These are phyloP conservation scores for Odontamblyopus lacepedii DNA, from an alignment of 2,797 vertebrate genomes.

Conservation along the genomic window DNA sequence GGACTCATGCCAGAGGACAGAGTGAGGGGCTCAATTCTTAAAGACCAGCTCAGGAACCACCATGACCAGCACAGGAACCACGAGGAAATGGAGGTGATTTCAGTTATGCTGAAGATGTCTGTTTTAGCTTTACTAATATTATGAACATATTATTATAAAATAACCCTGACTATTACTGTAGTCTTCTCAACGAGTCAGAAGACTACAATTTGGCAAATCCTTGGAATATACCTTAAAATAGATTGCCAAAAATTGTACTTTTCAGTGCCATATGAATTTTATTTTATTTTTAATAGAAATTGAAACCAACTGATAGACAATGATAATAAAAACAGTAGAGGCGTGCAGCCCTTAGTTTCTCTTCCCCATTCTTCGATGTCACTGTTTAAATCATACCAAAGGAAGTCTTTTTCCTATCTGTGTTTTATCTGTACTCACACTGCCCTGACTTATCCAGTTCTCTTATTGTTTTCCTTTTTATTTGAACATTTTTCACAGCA, in stretches of 20 bases:
- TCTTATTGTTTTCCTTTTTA: constrained; percentile 14
- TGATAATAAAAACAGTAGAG: neutral
- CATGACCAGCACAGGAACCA: constrained; percentile 86
- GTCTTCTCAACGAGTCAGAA: neutral
- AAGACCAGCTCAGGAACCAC: constrained; percentile 81
- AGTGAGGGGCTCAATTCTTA: constrained; percentile 83
- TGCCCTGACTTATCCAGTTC: constrained; percentile 10
- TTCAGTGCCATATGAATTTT: too few relatives aligned
- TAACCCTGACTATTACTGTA: too few relatives aligned
- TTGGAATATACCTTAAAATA: too few relatives aligned
- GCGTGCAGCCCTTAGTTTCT: neutral
- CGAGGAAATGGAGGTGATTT: constrained; percentile 89
- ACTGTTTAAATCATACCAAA: constrained; percentile 12
- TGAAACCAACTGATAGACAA: neutral
- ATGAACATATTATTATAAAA: too few relatives aligned
- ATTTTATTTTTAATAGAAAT: too few relatives aligned
- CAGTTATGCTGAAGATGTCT: neutral
- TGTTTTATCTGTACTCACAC: constrained; percentile 23
- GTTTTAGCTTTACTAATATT: neutral
- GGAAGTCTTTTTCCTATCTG: neutral
- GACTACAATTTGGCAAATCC: too few relatives aligned
- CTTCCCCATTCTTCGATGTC: neutral
- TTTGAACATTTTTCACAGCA: constrained; percentile 5
- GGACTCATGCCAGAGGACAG: constrained; percentile 88
- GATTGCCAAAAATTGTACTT: too few relatives aligned